Conservation (phyloP, 2,797 vertebrate genomes). For the Molossus molossus region DNA sequence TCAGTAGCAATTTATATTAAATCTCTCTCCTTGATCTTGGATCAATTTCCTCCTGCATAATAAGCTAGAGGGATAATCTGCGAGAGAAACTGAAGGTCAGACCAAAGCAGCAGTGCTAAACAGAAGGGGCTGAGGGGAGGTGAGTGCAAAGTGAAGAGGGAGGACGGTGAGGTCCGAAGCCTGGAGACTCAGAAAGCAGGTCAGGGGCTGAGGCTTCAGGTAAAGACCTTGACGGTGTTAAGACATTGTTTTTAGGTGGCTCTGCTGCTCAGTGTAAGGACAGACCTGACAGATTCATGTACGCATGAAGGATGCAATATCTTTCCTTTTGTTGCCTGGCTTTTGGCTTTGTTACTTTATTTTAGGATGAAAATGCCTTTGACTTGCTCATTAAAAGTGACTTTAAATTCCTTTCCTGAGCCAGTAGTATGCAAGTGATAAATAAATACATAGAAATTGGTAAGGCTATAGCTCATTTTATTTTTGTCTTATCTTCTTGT, state of each 20-base stretch:
- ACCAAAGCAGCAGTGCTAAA: background rate
- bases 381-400: slow-evolving; percentile 35
- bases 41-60: slow-evolving; percentile 77
- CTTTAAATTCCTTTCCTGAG: slow-evolving; percentile 52
- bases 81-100: slow-evolving; percentile 60
- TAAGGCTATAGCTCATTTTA: slow-evolving; percentile 1
- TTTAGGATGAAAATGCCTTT: slow-evolving; percentile 43
- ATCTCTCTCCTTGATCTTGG: slow-evolving; percentile 71
- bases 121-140: background rate
- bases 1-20: slow-evolving; percentile 74
- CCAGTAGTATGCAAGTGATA: background rate
- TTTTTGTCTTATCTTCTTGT: slow-evolving; percentile 22
- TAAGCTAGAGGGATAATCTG: slow-evolving; percentile 50
- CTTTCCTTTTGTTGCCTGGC: background rate
- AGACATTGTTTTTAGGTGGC: background rate
- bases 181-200: background rate
- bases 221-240: background rate
- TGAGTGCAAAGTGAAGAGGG: accelerated
- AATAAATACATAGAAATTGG: background rate
- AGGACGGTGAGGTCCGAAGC: background rate
- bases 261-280: background rate
- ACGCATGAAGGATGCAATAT: accelerated
- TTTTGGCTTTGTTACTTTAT: slow-evolving; percentile 18
- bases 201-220: background rate
- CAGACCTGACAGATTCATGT: background rate